Base-by-base conservation (phyloP, 1,140 invertebrate species). In the Drosophila hydei region DNA sequence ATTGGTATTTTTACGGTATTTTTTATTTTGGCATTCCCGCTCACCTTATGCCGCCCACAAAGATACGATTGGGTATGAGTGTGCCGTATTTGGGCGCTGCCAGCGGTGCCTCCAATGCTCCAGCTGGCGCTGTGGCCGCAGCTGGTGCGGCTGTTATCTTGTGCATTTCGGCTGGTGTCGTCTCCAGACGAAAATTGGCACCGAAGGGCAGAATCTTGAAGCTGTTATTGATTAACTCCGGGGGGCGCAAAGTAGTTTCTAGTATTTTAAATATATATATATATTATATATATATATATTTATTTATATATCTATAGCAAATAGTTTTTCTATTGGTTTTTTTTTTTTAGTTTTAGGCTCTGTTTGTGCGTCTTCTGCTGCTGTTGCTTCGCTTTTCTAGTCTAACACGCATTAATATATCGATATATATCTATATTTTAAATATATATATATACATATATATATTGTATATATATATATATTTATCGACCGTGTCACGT, bases 41-140 rank as follows among this genome's bases (percentile, higher is more conserved):
- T 89, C 52, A 92, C 91, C 91, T 92, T 25, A 92, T 92, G 42
- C 91, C 91, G 51, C 91, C 91, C 58, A 92, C 91, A 93, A 99
- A 99, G 85, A 99, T 97, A 87, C 97, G 94, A 92, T 98, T 98
- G 65, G 98, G 97, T 74, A 98, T 96, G 45, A 96, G 92, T 42
- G 95, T 96, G 54, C 96, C 96, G 83, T 94, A 95, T 91, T 95
- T 96, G 12, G 95, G 95, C 12, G 94, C 95, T 67, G 94, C 92
- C 25, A 93, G 92, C n/a, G 93, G 92, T 16, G 92, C 93, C 36
- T 91, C 91, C 43, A 91, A 45, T 40, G 73, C 75, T 27, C 77
- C 87, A 38, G 72, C 55, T 30, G 84, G 87, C 64, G 88, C 80
- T 71, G 81, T 64, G 52, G 84, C 68, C 36, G 89, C 72, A 40